Evolutionary conservation across 2,797 vertebrate genomes (phyloP), one percentile per base, ranked within the genome.

Genomic region (Poecilia wingei): DNA sequence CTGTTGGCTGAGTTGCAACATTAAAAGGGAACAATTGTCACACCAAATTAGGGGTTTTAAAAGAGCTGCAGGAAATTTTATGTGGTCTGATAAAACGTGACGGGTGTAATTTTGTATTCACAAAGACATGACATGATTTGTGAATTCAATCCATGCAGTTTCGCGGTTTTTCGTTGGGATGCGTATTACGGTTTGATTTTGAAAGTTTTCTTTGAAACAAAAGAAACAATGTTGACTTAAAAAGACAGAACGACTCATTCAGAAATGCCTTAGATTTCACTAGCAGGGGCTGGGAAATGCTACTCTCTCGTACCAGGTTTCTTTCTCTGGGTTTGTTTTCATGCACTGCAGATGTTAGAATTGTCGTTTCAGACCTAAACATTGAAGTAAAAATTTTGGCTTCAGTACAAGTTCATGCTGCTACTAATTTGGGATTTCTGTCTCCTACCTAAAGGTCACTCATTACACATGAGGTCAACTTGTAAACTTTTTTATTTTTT

Each of bases 211-310:
- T 57, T 79, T 79, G 46, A 75, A 74, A 28, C n/a, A 80, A 64
- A 41, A 80, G 77, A 80, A 82, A 13, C 25, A 9, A 45, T 6
- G 36, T 64, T 74, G 20, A 3, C 68, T 85, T 85, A 7, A 74
- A 84, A 78, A 80, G 69, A 13, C 78, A 79, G 66, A n/a, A 12
- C 0, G 82, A 89, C 9, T 84, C 91, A 55, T 91, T 92, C 90
- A 89, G 83, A 90, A 91, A 93, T 93, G 91, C 92, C 91, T 94
- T 94, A 89, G 86, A 87, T 87, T 79, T 89, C 80, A 83, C 84
- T 82, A 79, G 84, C 84, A 81, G 74, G 75, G 81, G 78, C 68
- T 39, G 85, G 82, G 74, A 87, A 84, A 84, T 80, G 88, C 82
- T 84, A 59, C 88, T 82, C 78, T 76, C 59, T 82, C 85, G 36